phyloP scores from a whole-genome alignment of 2,888 invertebrate species.

The Pterostichus niger region DNA sequence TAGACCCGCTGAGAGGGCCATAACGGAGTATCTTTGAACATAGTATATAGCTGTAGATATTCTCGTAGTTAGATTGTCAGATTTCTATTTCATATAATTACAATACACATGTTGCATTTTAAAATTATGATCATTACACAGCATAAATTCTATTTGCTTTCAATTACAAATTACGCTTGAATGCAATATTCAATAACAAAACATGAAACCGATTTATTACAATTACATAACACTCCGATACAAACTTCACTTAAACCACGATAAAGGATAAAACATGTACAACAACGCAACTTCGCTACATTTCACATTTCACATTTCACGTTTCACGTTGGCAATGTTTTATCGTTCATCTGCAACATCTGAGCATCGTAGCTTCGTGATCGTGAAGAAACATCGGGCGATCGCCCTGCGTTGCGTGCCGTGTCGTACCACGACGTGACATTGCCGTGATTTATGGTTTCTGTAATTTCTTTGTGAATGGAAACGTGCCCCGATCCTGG shows the following conservation, averaged over 20 bases:
- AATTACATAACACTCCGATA: neutral
- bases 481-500: neutral
- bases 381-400: no score
- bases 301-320: neutral
- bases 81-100: neutral
- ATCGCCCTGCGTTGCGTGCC: neutral
- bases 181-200: slow-evolving; percentile 16
- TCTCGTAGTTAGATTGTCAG: neutral
- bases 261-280: slow-evolving; percentile 3
- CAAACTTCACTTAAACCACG: slow-evolving; percentile 1
- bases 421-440: neutral
- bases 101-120: neutral
- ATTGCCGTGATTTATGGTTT: neutral
- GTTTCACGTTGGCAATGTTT: no score
- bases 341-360: no score
- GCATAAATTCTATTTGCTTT: slow-evolving; percentile 13
- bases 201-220: slow-evolving; percentile 33
- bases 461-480: slow-evolving; percentile 15
- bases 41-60: no score
- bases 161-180: slow-evolving; percentile 17
- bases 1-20: no score
- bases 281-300: neutral
- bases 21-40: no score
- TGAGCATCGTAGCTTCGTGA: no score
- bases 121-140: slow-evolving; percentile 7